Evolutionary conservation across 2,888 invertebrate genomes (phyloP), one percentile per base, ranked within the genome.

Genomic region (Dascillus cervinus): DNA sequence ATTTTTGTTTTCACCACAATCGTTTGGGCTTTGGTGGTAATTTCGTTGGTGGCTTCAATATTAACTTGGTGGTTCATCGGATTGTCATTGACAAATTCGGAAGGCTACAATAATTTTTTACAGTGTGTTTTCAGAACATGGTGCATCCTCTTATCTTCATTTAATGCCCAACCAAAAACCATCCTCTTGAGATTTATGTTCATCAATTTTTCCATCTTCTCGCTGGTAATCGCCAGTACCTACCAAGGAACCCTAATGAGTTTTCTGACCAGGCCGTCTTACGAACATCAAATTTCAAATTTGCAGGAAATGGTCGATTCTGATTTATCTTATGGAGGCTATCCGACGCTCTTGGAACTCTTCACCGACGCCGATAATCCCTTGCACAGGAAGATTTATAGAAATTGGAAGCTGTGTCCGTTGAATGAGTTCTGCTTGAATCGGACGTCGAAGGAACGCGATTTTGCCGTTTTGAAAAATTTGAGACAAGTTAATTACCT

Each of bases 241-340:
- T 77, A 75, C 38, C 71, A 74, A 37, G 73, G 76, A 0, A 72
- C 75, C 42, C 53, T 77, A 39, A 72, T 75, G 30, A 63, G 66
- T 6, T 72, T 75, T 1, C 63, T 77, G 26, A 70, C 70, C 6
- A 64, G 70, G 49, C 73, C 75, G 1, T 61, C 64, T 1, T 67
- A 62, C 33, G 63, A 72, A 30, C 59, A 71, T 44, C 76, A 77
- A 57, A 65, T 77, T 6, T 55, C 70, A 29, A 67, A 63, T 1
- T 56, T 74, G 2, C 50, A 67, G 26, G 72, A 76, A 43, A 58
- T 75, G 8, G 50, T 73, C 2, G 53, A 56, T 0, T 67, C 66
- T 20, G 66, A 62, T 45, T 55, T 67, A 47, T 65, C 65, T 35
- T 65, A 65, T 47, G 66, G 68, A 11, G 46, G 46, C 13, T 11